Evolutionary conservation across 2,797 vertebrate species (phyloP), one percentile per base, ranked within the genome.

Genomic region (Ambastaia sidthimunki): DNA sequence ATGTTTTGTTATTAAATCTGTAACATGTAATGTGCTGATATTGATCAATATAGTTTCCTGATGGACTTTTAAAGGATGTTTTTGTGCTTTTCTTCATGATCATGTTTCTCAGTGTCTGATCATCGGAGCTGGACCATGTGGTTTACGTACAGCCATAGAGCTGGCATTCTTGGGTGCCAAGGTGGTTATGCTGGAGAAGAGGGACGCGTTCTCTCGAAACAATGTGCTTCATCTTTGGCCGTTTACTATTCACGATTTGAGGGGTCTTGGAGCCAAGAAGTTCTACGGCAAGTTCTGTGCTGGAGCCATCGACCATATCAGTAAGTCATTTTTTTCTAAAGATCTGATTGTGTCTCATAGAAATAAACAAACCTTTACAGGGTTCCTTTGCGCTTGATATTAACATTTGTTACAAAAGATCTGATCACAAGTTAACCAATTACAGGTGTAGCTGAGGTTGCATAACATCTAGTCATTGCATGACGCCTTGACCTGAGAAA

Each of bases 251-350:
- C 97, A 98, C 12, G 98, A 99, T 90, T 87, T 99, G 82, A 93
- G 98, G 80, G 95, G 97, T 21, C 94, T 99, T 0, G 98, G 98
- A 18, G 98, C 98, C 91, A 99, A 99, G 88, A 99, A 99, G 87
- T 99, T 99, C 86, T 96, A 99, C 0, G 98, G 98, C 80, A 99
- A 99, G 84, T 99, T 99, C 91, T 99, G 98, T 16, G 98, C 98
- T 0, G 98, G 98, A 85, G 96, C 98, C 84, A 99, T 99, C 0
- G 98, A 99, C 91, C 98, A 99, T 74, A 99, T 99, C 94, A 99
- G 98, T 99, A 81, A 98, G 98, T 93, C 25, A 11, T 54, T 57
- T 57, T 54, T 13, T 25, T 52, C 19, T 7, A n/a, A 41, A 9
- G 2, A 5, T 55, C 41, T 41, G 15, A 57, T 21, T 11, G 10